Percentiles rank a stretch among this genome's conserved stretches.
phyloP scores from a whole-genome alignment of 2,888 invertebrate genomes.

The Crocallis elinguaria region DNA sequence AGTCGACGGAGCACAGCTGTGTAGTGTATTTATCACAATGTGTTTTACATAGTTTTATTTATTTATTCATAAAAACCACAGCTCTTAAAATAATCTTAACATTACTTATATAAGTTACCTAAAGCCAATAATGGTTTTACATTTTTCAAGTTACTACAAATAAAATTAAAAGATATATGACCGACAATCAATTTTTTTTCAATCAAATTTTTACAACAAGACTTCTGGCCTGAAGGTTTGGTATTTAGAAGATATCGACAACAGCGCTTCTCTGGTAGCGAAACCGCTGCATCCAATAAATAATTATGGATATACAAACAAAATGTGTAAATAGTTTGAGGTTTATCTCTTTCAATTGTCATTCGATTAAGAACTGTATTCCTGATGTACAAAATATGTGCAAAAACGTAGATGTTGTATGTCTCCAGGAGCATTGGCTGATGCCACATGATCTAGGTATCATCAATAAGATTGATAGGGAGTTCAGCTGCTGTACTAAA shows the following conservation, averaged over 20 bases:
- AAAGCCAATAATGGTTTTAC: too few relatives aligned
- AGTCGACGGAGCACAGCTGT: too few relatives aligned
- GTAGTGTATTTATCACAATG: too few relatives aligned
- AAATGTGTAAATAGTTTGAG: background rate
- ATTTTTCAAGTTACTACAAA: too few relatives aligned
- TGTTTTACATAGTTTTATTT: too few relatives aligned
- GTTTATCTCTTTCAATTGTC: conserved; percentile 12
- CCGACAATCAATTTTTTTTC: too few relatives aligned
- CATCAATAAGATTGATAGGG: conserved; percentile 19
- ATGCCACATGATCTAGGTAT: conserved; percentile 19
- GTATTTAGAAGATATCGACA: conserved; percentile 12
- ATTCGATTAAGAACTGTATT: conserved; percentile 10
- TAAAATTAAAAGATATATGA: too few relatives aligned
- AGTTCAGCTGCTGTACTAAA: conserved; percentile 21
- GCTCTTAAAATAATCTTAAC: too few relatives aligned
- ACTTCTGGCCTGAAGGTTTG: conserved; percentile 21
- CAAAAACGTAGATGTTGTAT: conserved; percentile 16
- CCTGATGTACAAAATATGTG: conserved; percentile 10
- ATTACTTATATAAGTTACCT: too few relatives aligned
- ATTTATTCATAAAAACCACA: too few relatives aligned
- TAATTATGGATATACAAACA: too few relatives aligned
- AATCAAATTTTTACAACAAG: conserved; percentile 16
- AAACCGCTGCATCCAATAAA: background rate
- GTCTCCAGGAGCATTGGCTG: conserved; percentile 34
- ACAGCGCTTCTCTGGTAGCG: conserved; percentile 3